Percentiles rank a stretch among this genome's conserved stretches.
Evolutionary conservation across 2,113 vertebrate species (phyloP).

Genomic region (Sigmodon hispidus): DNA sequence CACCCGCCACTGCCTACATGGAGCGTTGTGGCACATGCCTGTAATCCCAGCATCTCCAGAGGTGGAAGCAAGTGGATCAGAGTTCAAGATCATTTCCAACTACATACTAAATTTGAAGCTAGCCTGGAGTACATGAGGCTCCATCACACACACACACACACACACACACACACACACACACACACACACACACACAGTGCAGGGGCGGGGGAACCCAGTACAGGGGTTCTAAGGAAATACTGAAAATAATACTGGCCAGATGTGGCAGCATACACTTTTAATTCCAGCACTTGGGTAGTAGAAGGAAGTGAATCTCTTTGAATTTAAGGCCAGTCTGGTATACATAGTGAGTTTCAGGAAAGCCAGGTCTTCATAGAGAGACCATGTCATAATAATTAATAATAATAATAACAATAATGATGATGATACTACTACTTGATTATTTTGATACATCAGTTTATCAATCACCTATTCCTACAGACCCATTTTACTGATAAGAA

Average conservation of each 20-base stretch:
- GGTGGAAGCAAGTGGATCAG: background rate
- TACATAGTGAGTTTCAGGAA: background rate
- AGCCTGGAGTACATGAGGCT: background rate
- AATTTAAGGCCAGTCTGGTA: background rate
- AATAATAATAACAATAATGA: background rate
- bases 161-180: background rate
- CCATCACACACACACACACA: background rate
- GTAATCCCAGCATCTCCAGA: background rate
- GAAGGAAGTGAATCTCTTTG: background rate
- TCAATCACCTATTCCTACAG: background rate
- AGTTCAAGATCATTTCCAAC: background rate
- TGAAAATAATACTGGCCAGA: background rate
- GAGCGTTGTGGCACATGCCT: too few relatives aligned
- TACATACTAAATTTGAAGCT: background rate
- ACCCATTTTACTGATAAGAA: conserved; percentile 13
- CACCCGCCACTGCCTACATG: background rate
- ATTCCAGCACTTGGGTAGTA: background rate
- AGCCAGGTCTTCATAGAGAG: background rate
- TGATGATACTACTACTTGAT: too few relatives aligned
- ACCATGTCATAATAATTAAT: background rate
- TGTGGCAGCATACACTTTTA: background rate
- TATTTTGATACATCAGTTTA: background rate
- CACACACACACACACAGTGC: background rate
- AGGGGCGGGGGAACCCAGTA: background rate
- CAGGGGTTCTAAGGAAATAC: background rate